Evolutionary conservation across 2,888 invertebrate genomes (phyloP).

Genomic region (Idaea biselata): DNA sequence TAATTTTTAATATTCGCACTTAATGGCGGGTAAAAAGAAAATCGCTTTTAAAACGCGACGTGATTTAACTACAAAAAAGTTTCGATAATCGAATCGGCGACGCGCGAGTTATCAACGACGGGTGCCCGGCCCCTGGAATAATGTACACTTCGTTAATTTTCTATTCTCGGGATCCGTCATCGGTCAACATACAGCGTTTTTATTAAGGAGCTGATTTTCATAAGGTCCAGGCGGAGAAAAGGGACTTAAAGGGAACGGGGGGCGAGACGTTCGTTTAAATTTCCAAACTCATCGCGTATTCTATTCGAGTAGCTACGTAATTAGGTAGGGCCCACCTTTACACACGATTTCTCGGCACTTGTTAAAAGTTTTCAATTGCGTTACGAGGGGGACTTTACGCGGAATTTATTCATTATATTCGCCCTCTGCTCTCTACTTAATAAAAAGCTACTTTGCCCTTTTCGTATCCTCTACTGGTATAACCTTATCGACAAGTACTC

Average conservation of each 20-base stretch:
- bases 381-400: conserved; percentile 70
- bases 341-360: conserved; percentile 79
- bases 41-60: conserved; percentile 43
- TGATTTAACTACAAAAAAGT: conserved; percentile 38
- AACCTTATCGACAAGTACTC: conserved; percentile 68
- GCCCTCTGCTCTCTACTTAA: conserved; percentile 65
- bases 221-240: conserved; percentile 39
- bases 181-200: conserved; percentile 53
- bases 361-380: conserved; percentile 81
- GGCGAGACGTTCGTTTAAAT: conserved; percentile 56
- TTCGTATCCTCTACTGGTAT: conserved; percentile 54
- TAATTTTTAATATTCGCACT: conserved; percentile 68
- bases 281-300: conserved; percentile 71
- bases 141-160: conserved; percentile 39
- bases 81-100: conserved; percentile 26
- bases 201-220: conserved; percentile 69
- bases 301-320: conserved; percentile 62
- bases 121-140: conserved; percentile 6
- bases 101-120: conserved; percentile 13
- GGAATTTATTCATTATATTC: conserved; percentile 80
- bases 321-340: conserved; percentile 76
- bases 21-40: conserved; percentile 62
- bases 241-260: conserved; percentile 27
- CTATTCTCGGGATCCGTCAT: conserved; percentile 37
- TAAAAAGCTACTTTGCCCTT: conserved; percentile 73